A percentile compares a stretch with the other conserved stretches of the same genome.
These are phyloP conservation scores for Furcula furcula DNA, from an alignment of 2,888 invertebrate species.

Conservation along the genomic window DNA sequence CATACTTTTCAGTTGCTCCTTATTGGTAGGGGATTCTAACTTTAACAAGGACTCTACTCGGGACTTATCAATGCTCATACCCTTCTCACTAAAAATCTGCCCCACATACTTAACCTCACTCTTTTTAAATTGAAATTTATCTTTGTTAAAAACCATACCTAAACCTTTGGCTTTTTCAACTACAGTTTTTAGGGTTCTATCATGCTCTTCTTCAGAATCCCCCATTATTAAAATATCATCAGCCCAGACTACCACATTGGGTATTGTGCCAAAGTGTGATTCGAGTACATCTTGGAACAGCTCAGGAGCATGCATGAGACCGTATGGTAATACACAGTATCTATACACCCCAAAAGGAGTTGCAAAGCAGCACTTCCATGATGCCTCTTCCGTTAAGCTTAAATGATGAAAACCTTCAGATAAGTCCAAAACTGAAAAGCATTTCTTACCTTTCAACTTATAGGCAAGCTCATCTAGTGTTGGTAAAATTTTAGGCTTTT, in stretches of 20 bases:
- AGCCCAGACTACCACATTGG: neutral
- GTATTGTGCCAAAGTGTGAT: neutral
- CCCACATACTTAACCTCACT: neutral
- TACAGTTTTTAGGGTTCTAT: neutral
- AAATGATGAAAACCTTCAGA: slow-evolving; percentile 17
- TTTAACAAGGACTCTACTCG: neutral
- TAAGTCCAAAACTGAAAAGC: slow-evolving; percentile 16
- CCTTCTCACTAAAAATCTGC: neutral
- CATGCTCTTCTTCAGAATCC: neutral
- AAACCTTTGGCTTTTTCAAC: neutral
- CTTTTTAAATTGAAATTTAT: neutral
- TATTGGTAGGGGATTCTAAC: neutral
- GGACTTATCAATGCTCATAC: neutral
- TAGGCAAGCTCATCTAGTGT: slow-evolving; percentile 12
- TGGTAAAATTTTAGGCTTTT: slow-evolving; percentile 13
- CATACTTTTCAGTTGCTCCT: neutral
- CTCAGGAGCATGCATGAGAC: neutral
- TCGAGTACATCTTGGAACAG: neutral
- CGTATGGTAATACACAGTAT: slow-evolving; percentile 6
- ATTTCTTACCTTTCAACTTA: slow-evolving; percentile 12
- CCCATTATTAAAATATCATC: neutral
- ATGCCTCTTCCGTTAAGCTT: slow-evolving; percentile 4
- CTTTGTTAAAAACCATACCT: neutral
- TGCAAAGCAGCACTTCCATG: slow-evolving; percentile 17
- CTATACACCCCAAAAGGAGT: slow-evolving; percentile 2